A percentile compares a stretch with the other conserved stretches of the same genome.
Conservation (phyloP, 2,888 invertebrate genomes). For the Athalia rosae region DNA sequence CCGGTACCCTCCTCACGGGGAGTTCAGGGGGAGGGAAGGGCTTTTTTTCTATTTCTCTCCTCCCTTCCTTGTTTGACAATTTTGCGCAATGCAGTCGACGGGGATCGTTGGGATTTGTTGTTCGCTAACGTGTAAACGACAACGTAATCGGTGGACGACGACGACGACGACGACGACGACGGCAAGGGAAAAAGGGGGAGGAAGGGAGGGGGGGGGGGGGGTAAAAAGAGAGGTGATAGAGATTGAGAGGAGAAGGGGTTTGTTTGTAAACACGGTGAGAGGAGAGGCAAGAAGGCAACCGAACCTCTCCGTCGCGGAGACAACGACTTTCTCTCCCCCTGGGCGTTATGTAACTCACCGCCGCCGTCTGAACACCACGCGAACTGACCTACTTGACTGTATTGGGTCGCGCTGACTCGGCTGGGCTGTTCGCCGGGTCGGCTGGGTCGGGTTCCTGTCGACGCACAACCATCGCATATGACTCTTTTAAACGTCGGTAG, state of each 20-base stretch:
- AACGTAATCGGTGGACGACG: background rate
- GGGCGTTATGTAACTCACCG: constrained; percentile 66
- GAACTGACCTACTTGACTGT: constrained; percentile 68
- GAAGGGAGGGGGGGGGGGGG: constrained; percentile 5
- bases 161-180: background rate
- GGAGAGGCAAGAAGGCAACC: constrained; percentile 27
- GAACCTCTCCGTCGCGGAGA: constrained; percentile 40
- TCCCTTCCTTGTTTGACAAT: constrained; percentile 57
- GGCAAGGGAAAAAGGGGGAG: background rate
- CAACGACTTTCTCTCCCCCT: constrained; percentile 61
- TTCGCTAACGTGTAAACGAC: background rate
- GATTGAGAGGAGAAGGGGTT: constrained; percentile 54
- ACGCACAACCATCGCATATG: constrained; percentile 7
- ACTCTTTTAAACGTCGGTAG: background rate
- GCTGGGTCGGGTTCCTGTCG: background rate
- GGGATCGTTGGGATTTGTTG: constrained; percentile 4
- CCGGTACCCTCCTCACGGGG: constrained; percentile 49
- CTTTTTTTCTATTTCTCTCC: constrained; percentile 52
- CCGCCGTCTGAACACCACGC: constrained; percentile 46
- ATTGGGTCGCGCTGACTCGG: constrained; percentile 40
- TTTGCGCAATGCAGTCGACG: constrained; percentile 65
- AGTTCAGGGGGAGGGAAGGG: background rate
- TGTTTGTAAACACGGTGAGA: constrained; percentile 68
- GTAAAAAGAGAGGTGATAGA: constrained; percentile 23
- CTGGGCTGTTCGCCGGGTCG: background rate